These are phyloP conservation scores for Spermophilus dauricus DNA, from an alignment of 2,113 vertebrate genomes.

Conservation along the genomic window DNA sequence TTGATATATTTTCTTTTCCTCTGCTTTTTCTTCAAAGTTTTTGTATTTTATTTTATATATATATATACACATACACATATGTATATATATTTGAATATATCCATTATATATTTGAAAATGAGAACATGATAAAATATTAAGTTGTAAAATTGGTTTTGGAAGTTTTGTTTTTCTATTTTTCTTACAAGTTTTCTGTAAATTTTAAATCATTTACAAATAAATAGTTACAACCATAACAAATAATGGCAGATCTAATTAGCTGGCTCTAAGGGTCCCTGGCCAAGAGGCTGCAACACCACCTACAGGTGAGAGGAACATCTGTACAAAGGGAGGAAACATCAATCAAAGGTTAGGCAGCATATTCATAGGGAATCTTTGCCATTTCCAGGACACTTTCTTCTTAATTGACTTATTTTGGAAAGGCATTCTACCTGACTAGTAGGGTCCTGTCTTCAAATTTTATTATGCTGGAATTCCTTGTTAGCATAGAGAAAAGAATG, in stretches of 20 bases:
- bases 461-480: conserved; percentile 49
- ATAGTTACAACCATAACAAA: background rate
- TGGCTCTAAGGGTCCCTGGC: background rate
- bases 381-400: conserved; percentile 24
- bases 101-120: background rate
- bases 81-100: background rate
- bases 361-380: background rate
- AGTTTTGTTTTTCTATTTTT: background rate
- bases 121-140: background rate
- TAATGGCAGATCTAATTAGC: background rate
- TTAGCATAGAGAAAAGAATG: conserved; percentile 48
- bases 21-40: conserved; percentile 77
- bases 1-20: conserved; percentile 80
- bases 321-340: background rate
- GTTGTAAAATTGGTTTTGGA: background rate
- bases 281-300: background rate
- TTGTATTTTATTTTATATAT: conserved; percentile 81
- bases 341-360: background rate
- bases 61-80: background rate
- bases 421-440: conserved; percentile 11
- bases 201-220: conserved; percentile 8
- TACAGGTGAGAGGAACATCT: conserved; percentile 9
- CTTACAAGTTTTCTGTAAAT: conserved; percentile 10
- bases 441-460: conserved; percentile 46
- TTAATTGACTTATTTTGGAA: conserved; percentile 69